Conservation (phyloP, 2,888 invertebrate genomes). For the Philaethria dido region DNA sequence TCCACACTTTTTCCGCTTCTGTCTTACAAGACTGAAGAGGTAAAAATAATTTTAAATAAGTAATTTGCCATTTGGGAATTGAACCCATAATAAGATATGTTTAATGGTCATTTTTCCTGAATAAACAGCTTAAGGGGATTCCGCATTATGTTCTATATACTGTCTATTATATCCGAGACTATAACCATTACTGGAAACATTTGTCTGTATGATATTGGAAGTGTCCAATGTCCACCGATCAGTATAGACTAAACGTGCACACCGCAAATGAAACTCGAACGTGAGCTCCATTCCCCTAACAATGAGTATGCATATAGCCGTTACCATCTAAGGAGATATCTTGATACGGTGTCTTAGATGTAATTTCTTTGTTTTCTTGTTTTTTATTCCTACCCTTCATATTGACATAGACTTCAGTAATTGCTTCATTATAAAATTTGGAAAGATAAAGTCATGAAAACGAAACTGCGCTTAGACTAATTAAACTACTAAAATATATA, state of each 20-base stretch:
- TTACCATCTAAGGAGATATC: conserved; percentile 33
- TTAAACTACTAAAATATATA: too few species aligned
- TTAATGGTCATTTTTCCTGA: not conserved
- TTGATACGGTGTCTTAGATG: not conserved
- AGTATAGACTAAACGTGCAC: conserved; percentile 47
- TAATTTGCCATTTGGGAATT: too few species aligned
- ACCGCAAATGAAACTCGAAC: conserved; percentile 59
- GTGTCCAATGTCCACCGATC: conserved; percentile 51
- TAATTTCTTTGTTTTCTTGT: not conserved
- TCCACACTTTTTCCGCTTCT: too few species aligned
- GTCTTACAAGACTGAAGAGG: too few species aligned
- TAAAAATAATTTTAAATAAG: too few species aligned
- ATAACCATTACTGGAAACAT: conserved; percentile 12
- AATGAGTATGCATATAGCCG: conserved; percentile 41
- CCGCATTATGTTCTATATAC: not conserved
- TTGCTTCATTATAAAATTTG: too few species aligned
- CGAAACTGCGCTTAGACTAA: too few species aligned
- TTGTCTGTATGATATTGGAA: conserved; percentile 45
- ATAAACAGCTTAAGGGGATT: not conserved
- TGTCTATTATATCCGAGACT: not conserved
- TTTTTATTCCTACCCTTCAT: not conserved
- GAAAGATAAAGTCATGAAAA: too few species aligned
- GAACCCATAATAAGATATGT: too few species aligned
- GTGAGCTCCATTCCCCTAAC: conserved; percentile 46
- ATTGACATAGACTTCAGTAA: too few species aligned